Evolutionary conservation across 2,113 vertebrate genomes (phyloP).

Genomic region (Myodes glareolus): DNA sequence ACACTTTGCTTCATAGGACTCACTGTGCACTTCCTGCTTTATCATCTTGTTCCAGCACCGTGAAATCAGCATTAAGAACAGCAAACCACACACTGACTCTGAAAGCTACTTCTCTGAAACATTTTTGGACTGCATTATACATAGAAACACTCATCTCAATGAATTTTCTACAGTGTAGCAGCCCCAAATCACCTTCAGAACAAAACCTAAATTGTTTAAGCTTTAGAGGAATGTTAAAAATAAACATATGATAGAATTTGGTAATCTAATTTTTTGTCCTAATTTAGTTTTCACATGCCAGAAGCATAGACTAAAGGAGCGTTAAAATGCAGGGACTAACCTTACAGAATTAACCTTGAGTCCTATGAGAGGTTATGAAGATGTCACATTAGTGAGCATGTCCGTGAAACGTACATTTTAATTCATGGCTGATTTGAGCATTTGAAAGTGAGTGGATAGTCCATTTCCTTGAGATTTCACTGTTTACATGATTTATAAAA

Average conservation of each 20-base stretch:
- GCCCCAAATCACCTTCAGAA: not conserved
- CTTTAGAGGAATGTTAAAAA: not conserved
- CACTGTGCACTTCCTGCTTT: not conserved
- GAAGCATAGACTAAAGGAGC: not conserved
- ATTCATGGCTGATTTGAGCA: not conserved
- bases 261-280: conserved; percentile 67
- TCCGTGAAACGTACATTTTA: conserved; percentile 7
- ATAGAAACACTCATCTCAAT: not conserved
- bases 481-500: not conserved
- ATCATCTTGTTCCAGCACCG: not conserved
- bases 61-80: conserved; percentile 46
- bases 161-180: conserved; percentile 50
- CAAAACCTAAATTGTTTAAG: conserved; percentile 27
- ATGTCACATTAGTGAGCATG: conserved; percentile 5
- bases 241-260: conserved; percentile 41
- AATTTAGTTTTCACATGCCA: conserved; percentile 68
- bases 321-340: not conserved
- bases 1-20: not conserved
- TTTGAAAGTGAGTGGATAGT: not conserved
- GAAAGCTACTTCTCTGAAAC: not conserved
- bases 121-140: not conserved
- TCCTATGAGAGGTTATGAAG: conserved; percentile 27
- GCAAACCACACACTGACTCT: not conserved
- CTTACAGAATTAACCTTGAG: conserved; percentile 54
- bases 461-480: conserved; percentile 44